Conservation (phyloP, 1,140 invertebrate genomes). For the Anastrepha obliqua region DNA sequence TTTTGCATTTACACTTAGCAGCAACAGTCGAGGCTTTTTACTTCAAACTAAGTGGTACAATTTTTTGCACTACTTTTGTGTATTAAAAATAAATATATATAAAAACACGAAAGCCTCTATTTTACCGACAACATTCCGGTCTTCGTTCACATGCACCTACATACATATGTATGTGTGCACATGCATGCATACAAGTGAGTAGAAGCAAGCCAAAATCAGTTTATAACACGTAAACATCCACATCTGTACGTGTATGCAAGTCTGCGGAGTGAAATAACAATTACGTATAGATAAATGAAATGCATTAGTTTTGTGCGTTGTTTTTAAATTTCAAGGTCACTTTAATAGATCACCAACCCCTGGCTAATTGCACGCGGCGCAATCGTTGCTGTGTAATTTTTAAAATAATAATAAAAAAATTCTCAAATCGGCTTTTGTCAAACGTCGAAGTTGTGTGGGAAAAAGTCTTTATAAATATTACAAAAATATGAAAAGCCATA, state of each 20-base stretch:
- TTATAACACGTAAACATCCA: no score
- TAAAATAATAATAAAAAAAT: neutral
- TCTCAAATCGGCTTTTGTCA: neutral
- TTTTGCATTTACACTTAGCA: neutral
- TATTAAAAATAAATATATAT: neutral
- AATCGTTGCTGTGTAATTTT: neutral
- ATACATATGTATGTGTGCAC: neutral
- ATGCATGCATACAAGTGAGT: neutral
- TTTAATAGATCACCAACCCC: conserved; percentile 43
- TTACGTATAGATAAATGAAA: conserved; percentile 24
- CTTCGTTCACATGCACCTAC: neutral
- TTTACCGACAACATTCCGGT: neutral
- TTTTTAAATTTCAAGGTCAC: conserved; percentile 45
- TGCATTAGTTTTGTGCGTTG: conserved; percentile 33
- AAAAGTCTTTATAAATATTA: neutral
- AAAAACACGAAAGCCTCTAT: neutral
- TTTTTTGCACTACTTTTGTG: conserved; percentile 1
- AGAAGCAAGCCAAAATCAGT: neutral
- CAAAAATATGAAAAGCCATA: neutral
- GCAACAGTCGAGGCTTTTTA: neutral
- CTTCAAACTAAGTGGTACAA: neutral
- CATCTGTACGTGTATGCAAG: neutral
- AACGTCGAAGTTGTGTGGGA: conserved; percentile 5
- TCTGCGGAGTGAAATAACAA: neutral
- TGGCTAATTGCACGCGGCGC: conserved; percentile 4